Conservation (phyloP, 2,113 vertebrate genomes). For the Rhadina sibilatrix region DNA sequence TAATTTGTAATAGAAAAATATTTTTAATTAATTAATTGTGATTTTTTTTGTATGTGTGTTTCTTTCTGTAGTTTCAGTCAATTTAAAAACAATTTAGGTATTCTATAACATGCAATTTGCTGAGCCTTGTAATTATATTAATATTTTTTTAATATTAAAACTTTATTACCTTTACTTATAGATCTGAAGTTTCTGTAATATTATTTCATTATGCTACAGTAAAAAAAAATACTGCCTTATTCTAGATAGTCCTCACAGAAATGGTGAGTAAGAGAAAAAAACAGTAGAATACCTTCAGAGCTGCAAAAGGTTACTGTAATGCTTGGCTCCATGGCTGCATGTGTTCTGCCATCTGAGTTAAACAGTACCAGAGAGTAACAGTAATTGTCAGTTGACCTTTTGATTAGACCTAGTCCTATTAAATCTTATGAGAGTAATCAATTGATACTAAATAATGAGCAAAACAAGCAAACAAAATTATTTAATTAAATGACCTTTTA, state of each 20-base stretch:
- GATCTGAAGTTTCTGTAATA: background rate
- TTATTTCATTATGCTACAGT: background rate
- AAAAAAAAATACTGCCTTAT: background rate
- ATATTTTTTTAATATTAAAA: background rate
- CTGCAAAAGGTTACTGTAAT: background rate
- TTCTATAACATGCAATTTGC: background rate
- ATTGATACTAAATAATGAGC: slow-evolving; percentile 14
- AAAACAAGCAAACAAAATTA: slow-evolving; percentile 3
- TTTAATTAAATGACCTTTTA: background rate
- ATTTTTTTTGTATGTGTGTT: too few relatives aligned
- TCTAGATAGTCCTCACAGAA: background rate
- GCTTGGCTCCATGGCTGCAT: background rate
- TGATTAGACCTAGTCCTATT: background rate
- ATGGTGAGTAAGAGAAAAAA: background rate
- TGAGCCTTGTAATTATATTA: background rate
- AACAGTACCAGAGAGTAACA: background rate
- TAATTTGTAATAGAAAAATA: background rate
- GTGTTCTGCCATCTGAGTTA: background rate
- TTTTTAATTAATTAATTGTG: background rate
- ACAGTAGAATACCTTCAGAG: background rate
- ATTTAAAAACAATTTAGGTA: background rate
- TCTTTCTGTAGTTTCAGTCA: background rate
- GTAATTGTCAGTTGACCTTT: slow-evolving; percentile 37
- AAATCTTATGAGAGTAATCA: background rate
- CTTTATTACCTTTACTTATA: background rate